Conservation (phyloP, 2,797 vertebrate genomes). For the Pagetopsis macropterus region DNA sequence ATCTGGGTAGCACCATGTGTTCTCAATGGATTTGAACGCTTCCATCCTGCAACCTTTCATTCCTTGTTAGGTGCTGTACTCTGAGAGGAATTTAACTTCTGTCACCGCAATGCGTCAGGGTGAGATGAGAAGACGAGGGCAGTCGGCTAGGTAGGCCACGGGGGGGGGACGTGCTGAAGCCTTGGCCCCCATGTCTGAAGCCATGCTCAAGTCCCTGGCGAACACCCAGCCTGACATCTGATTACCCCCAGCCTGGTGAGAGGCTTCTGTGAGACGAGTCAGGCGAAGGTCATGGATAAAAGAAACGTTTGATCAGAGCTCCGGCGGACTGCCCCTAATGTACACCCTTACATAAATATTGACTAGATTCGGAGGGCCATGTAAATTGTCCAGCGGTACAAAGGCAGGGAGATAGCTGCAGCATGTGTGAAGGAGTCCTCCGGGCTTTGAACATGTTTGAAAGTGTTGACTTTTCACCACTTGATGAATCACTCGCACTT, state of each 20-base stretch:
- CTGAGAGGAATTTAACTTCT: constrained; percentile 43
- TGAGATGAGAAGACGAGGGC: constrained; percentile 26
- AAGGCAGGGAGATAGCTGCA: constrained; percentile 39
- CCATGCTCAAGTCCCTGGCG: constrained; percentile 34
- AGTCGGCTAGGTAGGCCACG: constrained; percentile 12
- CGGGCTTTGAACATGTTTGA: constrained; percentile 68
- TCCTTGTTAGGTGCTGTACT: constrained; percentile 21
- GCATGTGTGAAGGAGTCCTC: constrained; percentile 31
- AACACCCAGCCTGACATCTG: constrained; percentile 57
- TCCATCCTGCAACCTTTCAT: constrained; percentile 2
- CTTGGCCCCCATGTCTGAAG: constrained; percentile 35
- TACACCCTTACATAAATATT: constrained; percentile 75
- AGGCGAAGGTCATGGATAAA: constrained; percentile 76
- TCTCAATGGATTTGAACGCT: constrained; percentile 12
- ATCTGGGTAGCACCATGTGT: not conserved
- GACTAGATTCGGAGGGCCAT: constrained; percentile 56
- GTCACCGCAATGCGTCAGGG: constrained; percentile 45
- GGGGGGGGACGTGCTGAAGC: not conserved
- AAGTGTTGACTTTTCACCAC: constrained; percentile 66
- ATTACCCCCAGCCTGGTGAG: constrained; percentile 62
- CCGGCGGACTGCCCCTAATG: constrained; percentile 53
- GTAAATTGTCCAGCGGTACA: constrained; percentile 55
- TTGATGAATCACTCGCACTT: constrained; percentile 64
- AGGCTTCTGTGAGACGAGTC: constrained; percentile 64
- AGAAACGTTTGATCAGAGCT: constrained; percentile 71